phyloP scores from a whole-genome alignment of 37 sponge, comb jelly and placozoan species.

The Chondrosia reniformis region DNA sequence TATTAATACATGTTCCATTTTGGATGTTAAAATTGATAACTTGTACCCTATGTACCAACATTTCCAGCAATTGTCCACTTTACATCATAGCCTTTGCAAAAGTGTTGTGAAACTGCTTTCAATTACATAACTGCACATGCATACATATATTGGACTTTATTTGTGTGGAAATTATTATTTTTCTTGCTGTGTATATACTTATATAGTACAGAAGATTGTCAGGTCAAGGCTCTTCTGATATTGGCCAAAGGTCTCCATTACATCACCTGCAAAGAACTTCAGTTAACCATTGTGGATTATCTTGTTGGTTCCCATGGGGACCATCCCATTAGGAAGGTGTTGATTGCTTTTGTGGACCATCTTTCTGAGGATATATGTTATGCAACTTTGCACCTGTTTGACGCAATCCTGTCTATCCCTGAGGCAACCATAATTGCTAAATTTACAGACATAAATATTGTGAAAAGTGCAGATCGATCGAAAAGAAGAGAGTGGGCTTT shows the following conservation, averaged over 20 bases:
- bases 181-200: no score
- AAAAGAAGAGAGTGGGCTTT: conserved; percentile 17
- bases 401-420: conserved; percentile 32
- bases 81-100: no score
- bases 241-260: conserved; percentile 20
- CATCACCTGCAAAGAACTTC: background rate
- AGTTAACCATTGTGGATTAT: background rate
- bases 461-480: conserved; percentile 71
- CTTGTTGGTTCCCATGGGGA: background rate
- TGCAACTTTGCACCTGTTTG: conserved; percentile 15
- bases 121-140: no score
- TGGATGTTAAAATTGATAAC: no score
- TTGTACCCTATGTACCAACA: no score
- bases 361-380: conserved; percentile 13
- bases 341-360: conserved; percentile 7
- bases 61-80: no score
- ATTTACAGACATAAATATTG: conserved; percentile 72
- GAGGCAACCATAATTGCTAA: conserved; percentile 43
- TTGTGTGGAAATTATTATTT: no score
- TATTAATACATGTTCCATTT: no score
- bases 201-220: conserved; percentile 6
- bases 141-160: no score
- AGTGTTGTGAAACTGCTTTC: no score
- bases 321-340: background rate
- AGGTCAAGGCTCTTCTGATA: background rate